Conservation (phyloP, 2,113 vertebrate species). For the Marmota monax region DNA sequence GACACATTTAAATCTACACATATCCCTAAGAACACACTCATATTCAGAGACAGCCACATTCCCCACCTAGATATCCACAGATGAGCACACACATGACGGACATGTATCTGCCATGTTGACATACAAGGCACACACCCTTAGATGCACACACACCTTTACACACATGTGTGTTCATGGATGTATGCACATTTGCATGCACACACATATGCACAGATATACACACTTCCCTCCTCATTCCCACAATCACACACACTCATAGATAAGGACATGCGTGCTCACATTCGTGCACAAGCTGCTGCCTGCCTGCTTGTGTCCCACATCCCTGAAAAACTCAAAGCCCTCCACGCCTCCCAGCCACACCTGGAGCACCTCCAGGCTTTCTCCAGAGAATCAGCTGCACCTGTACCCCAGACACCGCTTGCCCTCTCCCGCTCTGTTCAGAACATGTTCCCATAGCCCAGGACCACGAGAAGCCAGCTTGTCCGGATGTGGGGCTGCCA, state of each 20-base stretch:
- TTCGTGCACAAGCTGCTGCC: no score
- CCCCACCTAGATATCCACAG: neutral
- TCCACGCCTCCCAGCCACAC: neutral
- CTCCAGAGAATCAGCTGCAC: neutral
- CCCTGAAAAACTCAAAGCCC: neutral
- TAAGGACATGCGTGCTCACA: no score
- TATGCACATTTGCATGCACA: neutral
- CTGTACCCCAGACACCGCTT: no score
- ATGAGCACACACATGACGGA: neutral
- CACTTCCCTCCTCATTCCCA: neutral
- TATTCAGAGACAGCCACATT: neutral
- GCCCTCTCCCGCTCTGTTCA: neutral
- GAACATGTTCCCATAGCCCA: neutral
- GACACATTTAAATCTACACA: neutral
- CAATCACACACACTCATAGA: neutral
- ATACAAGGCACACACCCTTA: neutral
- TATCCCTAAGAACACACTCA: neutral
- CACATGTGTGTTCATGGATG: neutral
- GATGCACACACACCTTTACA: neutral
- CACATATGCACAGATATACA: accelerated
- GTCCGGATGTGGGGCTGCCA: neutral
- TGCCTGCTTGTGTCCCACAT: neutral
- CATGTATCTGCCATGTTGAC: no score
- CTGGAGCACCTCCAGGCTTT: neutral
- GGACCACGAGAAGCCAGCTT: neutral